phyloP scores from a whole-genome alignment of 1,140 invertebrate species.

The Drosophila micromelanica region DNA sequence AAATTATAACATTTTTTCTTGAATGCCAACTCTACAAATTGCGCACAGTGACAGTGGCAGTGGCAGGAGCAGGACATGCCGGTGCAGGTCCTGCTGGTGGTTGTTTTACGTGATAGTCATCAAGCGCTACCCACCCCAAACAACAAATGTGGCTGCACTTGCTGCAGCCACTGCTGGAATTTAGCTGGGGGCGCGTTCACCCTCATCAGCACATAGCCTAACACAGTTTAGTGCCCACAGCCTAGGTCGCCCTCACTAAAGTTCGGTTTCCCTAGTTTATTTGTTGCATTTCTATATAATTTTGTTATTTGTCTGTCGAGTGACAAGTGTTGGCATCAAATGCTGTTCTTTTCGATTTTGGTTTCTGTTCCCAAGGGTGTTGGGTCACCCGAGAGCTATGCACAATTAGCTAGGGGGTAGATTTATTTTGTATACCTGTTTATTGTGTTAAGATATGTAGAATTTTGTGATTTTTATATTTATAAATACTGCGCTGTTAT shows the following conservation, averaged over 20 bases:
- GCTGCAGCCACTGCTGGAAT: constrained; percentile 34
- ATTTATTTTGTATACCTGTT: constrained; percentile 1
- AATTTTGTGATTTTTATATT: neutral
- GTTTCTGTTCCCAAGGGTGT: constrained; percentile 47
- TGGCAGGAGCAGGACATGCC: constrained; percentile 41
- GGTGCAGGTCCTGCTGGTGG: constrained; percentile 67
- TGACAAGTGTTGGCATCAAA: constrained; percentile 64
- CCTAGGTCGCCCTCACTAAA: constrained; percentile 17
- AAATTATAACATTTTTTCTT: constrained; percentile 42
- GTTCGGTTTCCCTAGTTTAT: constrained; percentile 36
- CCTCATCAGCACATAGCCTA: constrained; percentile 24
- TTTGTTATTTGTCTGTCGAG: constrained; percentile 68
- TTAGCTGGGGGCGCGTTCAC: constrained; percentile 42
- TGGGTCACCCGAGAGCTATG: constrained; percentile 18
- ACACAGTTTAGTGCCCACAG: neutral
- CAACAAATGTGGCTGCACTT: constrained; percentile 42
- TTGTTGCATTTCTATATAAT: constrained; percentile 71
- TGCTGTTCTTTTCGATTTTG: constrained; percentile 45
- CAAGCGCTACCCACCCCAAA: constrained; percentile 38
- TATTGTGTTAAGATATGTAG: constrained; percentile 2
- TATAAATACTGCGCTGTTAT: too few relatives aligned
- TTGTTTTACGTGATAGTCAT: constrained; percentile 69
- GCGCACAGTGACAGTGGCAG: constrained; percentile 1
- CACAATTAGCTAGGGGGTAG: constrained; percentile 15
- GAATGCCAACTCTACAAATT: constrained; percentile 32